Conservation (phyloP, 2,888 invertebrate genomes). For the Xestia xanthographa region DNA sequence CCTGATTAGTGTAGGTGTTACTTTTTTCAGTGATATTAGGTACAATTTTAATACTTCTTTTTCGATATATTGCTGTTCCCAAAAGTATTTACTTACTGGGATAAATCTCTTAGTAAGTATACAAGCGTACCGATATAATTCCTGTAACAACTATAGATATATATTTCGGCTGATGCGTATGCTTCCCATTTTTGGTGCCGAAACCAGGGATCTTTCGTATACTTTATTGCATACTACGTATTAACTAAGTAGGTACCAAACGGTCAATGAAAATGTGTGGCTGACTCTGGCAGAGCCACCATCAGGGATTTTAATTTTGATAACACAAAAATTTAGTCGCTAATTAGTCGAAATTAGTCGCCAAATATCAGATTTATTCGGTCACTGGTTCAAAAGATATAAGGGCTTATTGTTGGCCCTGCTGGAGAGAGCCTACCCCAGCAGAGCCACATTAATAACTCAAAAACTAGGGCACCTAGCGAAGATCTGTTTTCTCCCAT, state of each 20-base stretch:
- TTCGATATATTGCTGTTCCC: neutral
- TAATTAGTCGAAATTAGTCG: too few relatives aligned
- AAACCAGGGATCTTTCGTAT: neutral
- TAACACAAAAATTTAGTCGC: too few relatives aligned
- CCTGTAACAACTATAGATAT: neutral
- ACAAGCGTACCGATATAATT: neutral
- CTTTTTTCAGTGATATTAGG: neutral
- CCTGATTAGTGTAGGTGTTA: neutral
- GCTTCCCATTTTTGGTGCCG: neutral
- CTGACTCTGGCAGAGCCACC: too few relatives aligned
- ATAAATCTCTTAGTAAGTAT: neutral
- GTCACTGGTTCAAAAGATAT: too few relatives aligned
- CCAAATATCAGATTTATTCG: too few relatives aligned
- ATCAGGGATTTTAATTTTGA: too few relatives aligned
- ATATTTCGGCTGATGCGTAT: neutral
- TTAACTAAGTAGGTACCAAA: neutral
- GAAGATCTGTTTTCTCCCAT: too few relatives aligned
- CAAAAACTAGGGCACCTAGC: too few relatives aligned
- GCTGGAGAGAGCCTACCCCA: too few relatives aligned
- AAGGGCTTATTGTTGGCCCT: too few relatives aligned
- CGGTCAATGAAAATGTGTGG: slow-evolving; percentile 19
- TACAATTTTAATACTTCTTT: neutral
- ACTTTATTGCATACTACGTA: neutral
- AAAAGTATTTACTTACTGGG: neutral
- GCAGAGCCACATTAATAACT: too few relatives aligned